A percentile compares a stretch with the other conserved stretches of the same genome.
phyloP scores from a whole-genome alignment of 2,888 invertebrate species.

The Helobdella robusta region DNA sequence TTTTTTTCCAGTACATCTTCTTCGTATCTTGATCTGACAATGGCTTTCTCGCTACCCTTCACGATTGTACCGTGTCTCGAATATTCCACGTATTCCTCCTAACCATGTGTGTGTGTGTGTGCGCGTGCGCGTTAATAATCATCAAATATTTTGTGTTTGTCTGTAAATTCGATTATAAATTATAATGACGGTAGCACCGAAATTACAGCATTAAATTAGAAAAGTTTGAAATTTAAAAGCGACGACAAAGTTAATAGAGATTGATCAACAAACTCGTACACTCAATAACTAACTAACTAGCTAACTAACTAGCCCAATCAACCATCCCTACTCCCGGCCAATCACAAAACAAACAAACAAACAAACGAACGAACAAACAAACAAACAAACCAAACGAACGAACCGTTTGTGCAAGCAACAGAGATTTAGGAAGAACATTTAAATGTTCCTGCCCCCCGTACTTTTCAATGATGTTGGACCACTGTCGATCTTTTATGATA shows the following conservation, averaged over 20 bases:
- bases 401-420: conserved; percentile 77
- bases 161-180: too few relatives aligned
- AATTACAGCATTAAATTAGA: too few relatives aligned
- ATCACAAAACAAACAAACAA: too few relatives aligned
- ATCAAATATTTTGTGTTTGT: not conserved
- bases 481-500: conserved; percentile 59
- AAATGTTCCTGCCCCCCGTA: conserved; percentile 88
- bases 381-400: conserved; percentile 16
- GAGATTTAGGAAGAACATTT: conserved; percentile 73
- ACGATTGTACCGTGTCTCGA: conserved; percentile 74
- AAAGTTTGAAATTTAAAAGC: too few relatives aligned
- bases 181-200: too few relatives aligned
- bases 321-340: too few relatives aligned
- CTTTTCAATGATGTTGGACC: conserved; percentile 75
- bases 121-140: not conserved
- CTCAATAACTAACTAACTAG: too few relatives aligned
- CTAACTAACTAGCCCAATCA: too few relatives aligned
- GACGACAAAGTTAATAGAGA: too few relatives aligned
- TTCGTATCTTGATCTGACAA: conserved; percentile 77
- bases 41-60: conserved; percentile 74
- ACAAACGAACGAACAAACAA: too few relatives aligned
- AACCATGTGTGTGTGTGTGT: conserved; percentile 4
- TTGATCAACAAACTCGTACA: too few relatives aligned
- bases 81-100: conserved; percentile 87
- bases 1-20: conserved; percentile 86